Evolutionary conservation across 2,797 vertebrate species (phyloP).

Genomic region (Malurus splendens): DNA sequence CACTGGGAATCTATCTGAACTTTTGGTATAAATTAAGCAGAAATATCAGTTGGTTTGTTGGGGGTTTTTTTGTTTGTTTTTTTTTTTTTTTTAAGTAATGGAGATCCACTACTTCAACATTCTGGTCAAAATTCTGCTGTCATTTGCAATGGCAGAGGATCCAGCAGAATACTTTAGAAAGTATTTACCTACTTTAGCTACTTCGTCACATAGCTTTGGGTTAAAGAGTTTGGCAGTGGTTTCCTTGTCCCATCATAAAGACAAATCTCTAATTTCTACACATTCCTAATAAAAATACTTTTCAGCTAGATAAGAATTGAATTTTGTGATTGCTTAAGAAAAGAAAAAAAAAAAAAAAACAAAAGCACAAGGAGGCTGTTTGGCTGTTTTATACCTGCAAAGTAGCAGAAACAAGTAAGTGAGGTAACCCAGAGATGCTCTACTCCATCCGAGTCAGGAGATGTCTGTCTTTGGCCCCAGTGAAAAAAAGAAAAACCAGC

Average conservation of each 20-base stretch:
- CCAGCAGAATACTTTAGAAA: not conserved
- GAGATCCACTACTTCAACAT: not conserved
- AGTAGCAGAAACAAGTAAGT: not conserved
- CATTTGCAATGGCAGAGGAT: not conserved
- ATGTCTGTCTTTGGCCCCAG: not conserved
- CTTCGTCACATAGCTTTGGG: fast-evolving
- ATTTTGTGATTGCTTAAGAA: not conserved
- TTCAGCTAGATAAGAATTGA: not conserved
- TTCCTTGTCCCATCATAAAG: not conserved
- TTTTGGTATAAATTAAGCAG: not conserved
- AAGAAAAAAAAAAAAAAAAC: not conserved
- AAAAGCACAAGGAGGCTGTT: fast-evolving
- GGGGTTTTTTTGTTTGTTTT: not conserved
- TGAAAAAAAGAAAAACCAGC: not conserved
- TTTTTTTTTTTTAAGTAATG: not conserved
- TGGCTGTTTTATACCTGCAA: not conserved
- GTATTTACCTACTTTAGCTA: not conserved
- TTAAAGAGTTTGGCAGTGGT: not conserved
- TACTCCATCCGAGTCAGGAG: not conserved
- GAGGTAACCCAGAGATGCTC: not conserved
- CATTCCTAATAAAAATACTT: not conserved
- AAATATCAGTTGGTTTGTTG: not conserved
- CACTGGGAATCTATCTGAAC: not conserved
- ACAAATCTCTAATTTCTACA: not conserved
- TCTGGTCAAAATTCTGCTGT: not conserved